Evolutionary conservation across 2,888 invertebrate species (phyloP).

Genomic region (Halictus quadricinctus): DNA sequence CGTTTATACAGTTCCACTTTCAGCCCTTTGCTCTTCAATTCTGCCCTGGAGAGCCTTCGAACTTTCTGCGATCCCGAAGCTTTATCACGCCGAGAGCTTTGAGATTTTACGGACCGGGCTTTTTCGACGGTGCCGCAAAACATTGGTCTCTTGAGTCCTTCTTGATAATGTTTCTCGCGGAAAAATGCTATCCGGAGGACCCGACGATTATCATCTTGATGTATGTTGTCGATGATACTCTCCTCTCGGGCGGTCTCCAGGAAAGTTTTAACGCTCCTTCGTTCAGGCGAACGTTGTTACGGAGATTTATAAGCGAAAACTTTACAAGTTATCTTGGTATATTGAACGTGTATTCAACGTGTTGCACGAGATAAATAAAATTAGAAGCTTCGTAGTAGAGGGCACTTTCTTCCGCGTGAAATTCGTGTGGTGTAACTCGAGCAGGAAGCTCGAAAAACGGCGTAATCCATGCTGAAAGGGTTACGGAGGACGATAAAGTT

Average conservation of each 20-base stretch:
- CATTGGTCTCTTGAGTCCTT: not conserved
- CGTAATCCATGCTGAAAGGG: not conserved
- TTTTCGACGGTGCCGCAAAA: not conserved
- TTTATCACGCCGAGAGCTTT: not conserved
- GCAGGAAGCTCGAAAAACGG: not conserved
- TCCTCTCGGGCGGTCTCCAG: not conserved
- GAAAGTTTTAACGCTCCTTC: not conserved
- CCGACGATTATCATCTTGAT: not conserved
- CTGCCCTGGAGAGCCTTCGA: not conserved
- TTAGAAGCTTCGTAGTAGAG: not conserved
- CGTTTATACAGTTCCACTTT: slow-evolving; percentile 12
- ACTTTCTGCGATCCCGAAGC: not conserved
- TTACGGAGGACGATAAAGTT: not conserved
- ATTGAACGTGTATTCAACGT: no score
- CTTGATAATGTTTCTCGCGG: not conserved
- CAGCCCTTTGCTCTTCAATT: slow-evolving; percentile 7
- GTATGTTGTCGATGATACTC: not conserved
- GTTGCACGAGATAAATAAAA: not conserved
- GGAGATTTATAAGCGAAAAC: no score
- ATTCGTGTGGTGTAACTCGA: not conserved
- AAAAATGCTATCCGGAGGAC: not conserved
- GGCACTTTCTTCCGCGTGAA: not conserved
- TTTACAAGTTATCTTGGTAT: no score
- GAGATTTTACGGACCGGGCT: not conserved
- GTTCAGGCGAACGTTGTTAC: no score